Base-by-base conservation (phyloP, 2,888 invertebrate genomes). In the Ferdinandea cuprea region DNA sequence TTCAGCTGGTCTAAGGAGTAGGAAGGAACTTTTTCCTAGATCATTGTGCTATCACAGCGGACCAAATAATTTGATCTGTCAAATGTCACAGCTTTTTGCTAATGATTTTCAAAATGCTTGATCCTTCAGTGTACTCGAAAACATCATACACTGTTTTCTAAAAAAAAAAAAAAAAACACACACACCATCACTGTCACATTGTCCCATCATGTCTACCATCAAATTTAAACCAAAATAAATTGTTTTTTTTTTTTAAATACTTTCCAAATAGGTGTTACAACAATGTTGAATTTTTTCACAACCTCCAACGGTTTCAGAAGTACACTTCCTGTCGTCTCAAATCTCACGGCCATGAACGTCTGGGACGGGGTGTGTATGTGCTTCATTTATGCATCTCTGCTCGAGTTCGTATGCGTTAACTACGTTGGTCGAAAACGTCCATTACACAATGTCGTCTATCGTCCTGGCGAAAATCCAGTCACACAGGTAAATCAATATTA, bases 341-440 rank as follows among this genome's bases (percentile, higher is more conserved):
- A 98, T 91, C 92, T 98, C 88, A 97, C 97, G 68, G 98, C 98
- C 48, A 98, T 98, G 97, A 98, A 98, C 92, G 96, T 98, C 61
- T 98, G 98, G 98, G 98, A 98, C 91, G 97, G 97, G 79, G 98
- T 98, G 86, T 97, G 97, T 91, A 97, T 97, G 97, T 97, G 97
- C 92, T 98, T 98, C 93, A 98, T 98, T 91, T 98, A 98, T 92
- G 97, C 97, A 78, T 97, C 97, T 63, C 93, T 98, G 77, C 93
- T 98, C 87, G 98, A 98, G 92, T 98, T 98, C 91, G 97, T 98
- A 65, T 97, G 97, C 92, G 97, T 98, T 89, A 98, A 98, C 93
- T 98, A 98, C 92, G 96, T 98, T 85, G 97, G 97, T 85, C 94
- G 98, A 76, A 97, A 97, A 90, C 92, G 97, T 87, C 97, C 97